Percentiles rank a stretch among this genome's conserved stretches.
Evolutionary conservation across 2,797 vertebrate genomes (phyloP).

Genomic region (Sebastes baramenuke): DNA sequence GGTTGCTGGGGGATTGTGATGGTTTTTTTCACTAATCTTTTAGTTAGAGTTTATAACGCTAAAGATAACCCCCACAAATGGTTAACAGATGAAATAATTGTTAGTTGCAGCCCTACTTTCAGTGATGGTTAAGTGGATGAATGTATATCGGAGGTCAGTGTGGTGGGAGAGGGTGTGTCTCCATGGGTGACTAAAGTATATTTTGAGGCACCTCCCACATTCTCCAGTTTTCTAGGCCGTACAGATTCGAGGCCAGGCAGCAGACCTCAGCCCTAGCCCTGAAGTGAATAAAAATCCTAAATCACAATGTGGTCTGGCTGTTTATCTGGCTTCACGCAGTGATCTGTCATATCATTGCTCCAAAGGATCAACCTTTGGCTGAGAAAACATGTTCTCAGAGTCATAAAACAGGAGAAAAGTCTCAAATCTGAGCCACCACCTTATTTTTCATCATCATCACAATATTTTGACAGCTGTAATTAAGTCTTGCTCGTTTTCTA

Average conservation of each 20-base stretch:
- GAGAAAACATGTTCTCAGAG: neutral
- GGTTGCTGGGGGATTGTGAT: neutral
- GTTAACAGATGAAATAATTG: neutral
- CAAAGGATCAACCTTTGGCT: conserved; percentile 53
- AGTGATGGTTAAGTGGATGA: conserved; percentile 19
- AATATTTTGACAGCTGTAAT: conserved; percentile 45
- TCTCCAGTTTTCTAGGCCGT: conserved; percentile 37
- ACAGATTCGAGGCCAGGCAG: conserved; percentile 56
- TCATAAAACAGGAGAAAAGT: conserved; percentile 14
- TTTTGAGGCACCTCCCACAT: conserved; percentile 63
- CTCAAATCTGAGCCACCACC: neutral
- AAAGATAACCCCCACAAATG: neutral
- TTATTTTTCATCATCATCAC: conserved; percentile 33
- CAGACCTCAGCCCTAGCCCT: conserved; percentile 48
- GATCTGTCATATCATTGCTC: conserved; percentile 53
- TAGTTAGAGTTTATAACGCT: too few species aligned
- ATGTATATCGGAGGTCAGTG: conserved; percentile 42
- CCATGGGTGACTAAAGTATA: conserved; percentile 46
- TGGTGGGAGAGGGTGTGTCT: conserved; percentile 44
- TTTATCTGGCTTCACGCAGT: conserved; percentile 70
- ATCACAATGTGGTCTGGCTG: conserved; percentile 62
- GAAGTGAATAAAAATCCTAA: conserved; percentile 52
- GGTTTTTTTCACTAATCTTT: neutral
- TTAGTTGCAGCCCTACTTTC: neutral
- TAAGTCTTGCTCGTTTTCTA: conserved; percentile 8